Base-by-base conservation (phyloP, 2,113 vertebrate species). In the Antigone vipio region DNA sequence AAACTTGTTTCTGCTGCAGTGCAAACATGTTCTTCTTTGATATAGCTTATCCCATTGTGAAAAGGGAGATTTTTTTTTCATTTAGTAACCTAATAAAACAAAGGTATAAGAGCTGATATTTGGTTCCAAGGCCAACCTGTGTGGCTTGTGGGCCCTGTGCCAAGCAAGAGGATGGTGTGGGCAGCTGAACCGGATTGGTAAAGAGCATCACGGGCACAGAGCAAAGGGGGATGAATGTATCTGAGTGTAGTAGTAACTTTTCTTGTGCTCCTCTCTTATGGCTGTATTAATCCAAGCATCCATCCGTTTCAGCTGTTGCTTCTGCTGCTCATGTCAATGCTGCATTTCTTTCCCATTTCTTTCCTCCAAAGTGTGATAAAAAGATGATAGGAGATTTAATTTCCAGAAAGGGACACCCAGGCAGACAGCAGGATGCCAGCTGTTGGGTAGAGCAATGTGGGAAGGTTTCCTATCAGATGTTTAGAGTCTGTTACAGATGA, bases 401-500 rank as follows among this genome's bases (percentile, higher is more conserved):
- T 97, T 97, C 81, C 77, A 94, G 95, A 73, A 44, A 72, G 66
- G 53, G 80, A 77, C 78, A 83, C 60, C 24, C 56, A 69, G 76
- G 45, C 72, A 55, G 80, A 85, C 52, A 47, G 47, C 47, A 47
- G 47, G 47, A 47, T 47, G 47, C 47, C 47, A 47, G 47, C 47
- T 47, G 47, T 47, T 44, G 13, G 44, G 44, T 44, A 44, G 44
- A 42, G 40, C 11, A 42, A 42, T 44, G 44, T 44, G 44, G 52
- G 78, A 97, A 91, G 69, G 58, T 67, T 90, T 95, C 27, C 73
- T 96, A 95, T 97, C 89, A 82, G 94, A 88, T 15, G 5, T 66
- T 73, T 58, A 88, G 69, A 82, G 72, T 92, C 69, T 71, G 32
- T 75, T 73, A 68, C 32, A 12, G 30, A 86, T 93, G 96, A 96